Evolutionary conservation across 2,113 vertebrate genomes (phyloP), one percentile per base, ranked within the genome.

Genomic region (Ctenomys sociabilis): DNA sequence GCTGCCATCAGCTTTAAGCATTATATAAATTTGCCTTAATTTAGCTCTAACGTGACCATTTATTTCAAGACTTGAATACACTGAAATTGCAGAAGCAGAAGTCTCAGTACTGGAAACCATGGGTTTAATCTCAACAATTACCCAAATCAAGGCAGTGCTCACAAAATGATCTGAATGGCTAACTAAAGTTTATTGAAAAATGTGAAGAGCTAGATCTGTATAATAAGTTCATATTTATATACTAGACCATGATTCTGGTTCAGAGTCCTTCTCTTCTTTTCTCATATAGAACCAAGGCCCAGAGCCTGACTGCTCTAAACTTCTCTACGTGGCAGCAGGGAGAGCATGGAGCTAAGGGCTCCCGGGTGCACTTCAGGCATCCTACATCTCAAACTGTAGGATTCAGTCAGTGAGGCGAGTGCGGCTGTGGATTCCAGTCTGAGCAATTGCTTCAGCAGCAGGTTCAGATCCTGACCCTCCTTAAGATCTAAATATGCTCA

Each of bases 1-100:
- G 78, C 37, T 95, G 73, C 19, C 26, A 35, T 81, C 52, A 80
- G 5, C 90, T 97, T 91, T 92, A 80, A 96, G 28, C 16, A 78
- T 86, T 88, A 82, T 45, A 95, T 73, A 93, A 96, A 93, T 83
- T 82, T 94, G 14, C 61, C 45, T 95, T 91, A 81, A 97, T 88
- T 97, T 95, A 96, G 43, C 28, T 94, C 72, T 81, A 90, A 72
- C 37, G 37, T 84, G 82, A 84, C 90, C 66, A 85, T 85, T 94
- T 97, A 95, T 96, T 97, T 95, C 82, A 92, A 96, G 85, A 95
- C 80, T 54, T 95, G 81, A 95, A 91, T 92, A 54, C 24, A 83
- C 35, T 86, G 43, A 97, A 93, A 93, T 21, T 91, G 21, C 43
- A 94, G 84, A 73, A 26, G n/a, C 87, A 81, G n/a, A 90, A 70